Evolutionary conservation across 1,140 invertebrate genomes (phyloP), one percentile per base, ranked within the genome.

Genomic region (Mya arenaria): DNA sequence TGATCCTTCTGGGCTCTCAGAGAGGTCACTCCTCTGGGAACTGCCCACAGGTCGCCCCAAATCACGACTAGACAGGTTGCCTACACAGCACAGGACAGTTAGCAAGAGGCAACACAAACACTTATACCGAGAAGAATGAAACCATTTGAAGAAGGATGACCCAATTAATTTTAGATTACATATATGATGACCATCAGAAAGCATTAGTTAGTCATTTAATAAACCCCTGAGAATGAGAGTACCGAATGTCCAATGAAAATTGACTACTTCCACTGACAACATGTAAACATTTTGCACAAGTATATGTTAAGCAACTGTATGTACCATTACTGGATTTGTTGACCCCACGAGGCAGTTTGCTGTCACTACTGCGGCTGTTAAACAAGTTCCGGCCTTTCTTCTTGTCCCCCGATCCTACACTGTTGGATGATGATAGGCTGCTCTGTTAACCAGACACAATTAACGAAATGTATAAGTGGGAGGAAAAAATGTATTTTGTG

Each of bases 291-390:
- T 25, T 6, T 13, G 23, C 30, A 71, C 63, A 32, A 32, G 30
- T 34, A 66, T 17, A 8, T 32, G 25, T 10, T 10, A 32, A 5
- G 17, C 19, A 66, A 25, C 10, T 15, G 37, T 34, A 60, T 58
- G n/a, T 68, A 79, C 77, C 77, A 79, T 79, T 79, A 19, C 69
- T 63, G n/a, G 77, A 79, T 13, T 60, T 55, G 4, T 39, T 19
- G 65, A 36, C 63, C 28, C 77, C 32, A 6, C 55, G 37, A 19
- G 36, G 73, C 15, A 39, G 41, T 36, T 79, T 79, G 23, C 66
- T 63, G 39, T 62, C 23, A 34, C 34, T 25, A 60, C 28, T 28
- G 56, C 44, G 44, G 25, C 74, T 66, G 28, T 55, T 78, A 28
- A 79, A 69, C 5, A 69, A 19, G 32, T 66, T 66, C 69, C 77